Evolutionary conservation across 2,888 invertebrate genomes (phyloP).

Genomic region (Tachina grossa): DNA sequence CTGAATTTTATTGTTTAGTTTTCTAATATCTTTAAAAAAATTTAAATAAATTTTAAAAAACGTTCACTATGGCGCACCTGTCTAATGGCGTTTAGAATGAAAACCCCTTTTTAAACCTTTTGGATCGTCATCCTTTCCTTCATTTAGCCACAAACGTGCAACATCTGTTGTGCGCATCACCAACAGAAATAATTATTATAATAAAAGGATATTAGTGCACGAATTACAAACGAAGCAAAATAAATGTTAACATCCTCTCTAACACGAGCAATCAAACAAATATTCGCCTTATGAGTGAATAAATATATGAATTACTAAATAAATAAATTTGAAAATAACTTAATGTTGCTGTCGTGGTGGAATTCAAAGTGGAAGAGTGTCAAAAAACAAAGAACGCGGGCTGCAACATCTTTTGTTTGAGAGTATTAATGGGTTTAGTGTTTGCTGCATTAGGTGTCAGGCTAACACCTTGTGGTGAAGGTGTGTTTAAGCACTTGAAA

Average conservation of each 20-base stretch:
- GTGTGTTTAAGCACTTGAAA: not conserved
- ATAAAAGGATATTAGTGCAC: conserved; percentile 56
- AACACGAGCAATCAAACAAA: conserved; percentile 46
- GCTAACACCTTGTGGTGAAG: conserved; percentile 50
- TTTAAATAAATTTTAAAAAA: not conserved
- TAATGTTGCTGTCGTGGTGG: conserved; percentile 35
- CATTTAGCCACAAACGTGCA: conserved; percentile 54
- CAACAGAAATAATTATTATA: conserved; percentile 49
- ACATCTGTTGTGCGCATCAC: conserved; percentile 68
- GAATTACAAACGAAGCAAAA: conserved; percentile 27
- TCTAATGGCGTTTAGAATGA: conserved; percentile 55
- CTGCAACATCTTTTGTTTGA: not conserved
- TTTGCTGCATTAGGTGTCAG: conserved; percentile 44
- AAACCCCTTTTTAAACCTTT: conserved; percentile 49
- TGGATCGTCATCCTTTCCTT: conserved; percentile 4
- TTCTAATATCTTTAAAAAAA: not conserved
- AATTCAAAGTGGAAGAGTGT: not conserved
- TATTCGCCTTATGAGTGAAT: conserved; percentile 24
- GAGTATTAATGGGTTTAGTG: not conserved
- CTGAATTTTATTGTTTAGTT: conserved; percentile 3
- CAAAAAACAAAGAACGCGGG: conserved; percentile 35
- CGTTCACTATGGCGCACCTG: conserved; percentile 48
- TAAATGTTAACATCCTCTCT: conserved; percentile 45
- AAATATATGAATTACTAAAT: conserved; percentile 44
- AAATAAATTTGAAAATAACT: conserved; percentile 42